Evolutionary conservation across 2,113 vertebrate genomes (phyloP).

Genomic region (Mus musculus): DNA sequence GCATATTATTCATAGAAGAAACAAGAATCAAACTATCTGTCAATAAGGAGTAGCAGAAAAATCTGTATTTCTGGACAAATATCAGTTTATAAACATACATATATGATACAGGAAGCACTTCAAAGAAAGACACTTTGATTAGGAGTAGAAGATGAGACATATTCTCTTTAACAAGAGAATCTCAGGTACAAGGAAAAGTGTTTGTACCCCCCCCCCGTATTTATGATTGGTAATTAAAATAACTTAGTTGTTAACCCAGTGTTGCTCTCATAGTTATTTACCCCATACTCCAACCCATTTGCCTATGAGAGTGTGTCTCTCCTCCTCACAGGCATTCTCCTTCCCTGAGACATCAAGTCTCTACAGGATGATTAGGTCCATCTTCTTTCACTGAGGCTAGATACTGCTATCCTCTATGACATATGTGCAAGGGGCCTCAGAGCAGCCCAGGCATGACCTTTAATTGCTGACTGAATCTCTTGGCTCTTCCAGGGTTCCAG

Average conservation of each 20-base stretch:
- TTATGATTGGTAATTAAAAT: constrained; percentile 16
- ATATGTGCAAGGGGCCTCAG: too few relatives aligned
- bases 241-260: background rate
- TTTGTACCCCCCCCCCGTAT: background rate
- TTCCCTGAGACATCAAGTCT: too few relatives aligned
- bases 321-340: too few relatives aligned
- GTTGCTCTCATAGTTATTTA: too few relatives aligned
- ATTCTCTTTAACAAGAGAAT: background rate
- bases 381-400: too few relatives aligned
- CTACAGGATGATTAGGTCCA: too few relatives aligned
- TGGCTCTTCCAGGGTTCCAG: too few relatives aligned
- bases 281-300: too few relatives aligned
- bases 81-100: background rate
- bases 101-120: background rate
- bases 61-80: background rate
- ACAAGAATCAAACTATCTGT: background rate
- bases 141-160: background rate
- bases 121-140: background rate
- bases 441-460: too few relatives aligned
- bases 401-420: too few relatives aligned
- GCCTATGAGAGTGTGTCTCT: too few relatives aligned
- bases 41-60: background rate
- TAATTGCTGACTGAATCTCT: too few relatives aligned
- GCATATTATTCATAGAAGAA: background rate
- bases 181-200: background rate